phyloP scores from a whole-genome alignment of 2,113 vertebrate species.

The Shinisaurus crocodilurus region DNA sequence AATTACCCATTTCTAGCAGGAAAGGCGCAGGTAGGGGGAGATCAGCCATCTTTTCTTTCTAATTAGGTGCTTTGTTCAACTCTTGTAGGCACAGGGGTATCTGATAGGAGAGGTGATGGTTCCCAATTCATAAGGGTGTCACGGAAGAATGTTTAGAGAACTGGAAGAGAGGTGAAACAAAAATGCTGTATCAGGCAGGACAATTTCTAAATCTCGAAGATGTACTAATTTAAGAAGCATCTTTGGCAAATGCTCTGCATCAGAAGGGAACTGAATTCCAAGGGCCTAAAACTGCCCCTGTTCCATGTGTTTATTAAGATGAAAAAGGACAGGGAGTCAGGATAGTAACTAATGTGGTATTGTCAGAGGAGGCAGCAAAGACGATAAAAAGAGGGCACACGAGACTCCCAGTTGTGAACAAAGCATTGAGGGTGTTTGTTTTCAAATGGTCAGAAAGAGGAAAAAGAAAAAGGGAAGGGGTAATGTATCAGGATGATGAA shows the following conservation, averaged over 20 bases:
- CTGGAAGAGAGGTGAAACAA: background rate
- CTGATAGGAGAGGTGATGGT: constrained; percentile 24
- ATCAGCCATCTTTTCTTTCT: constrained; percentile 28
- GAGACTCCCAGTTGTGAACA: background rate
- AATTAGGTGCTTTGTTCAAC: constrained; percentile 49
- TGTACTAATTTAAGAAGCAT: fast-evolving
- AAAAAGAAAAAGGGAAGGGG: no score
- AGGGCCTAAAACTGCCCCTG: fast-evolving
- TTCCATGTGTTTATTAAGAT: background rate
- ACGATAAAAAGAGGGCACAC: fast-evolving
- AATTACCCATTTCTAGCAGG: background rate
- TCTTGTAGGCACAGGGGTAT: background rate
- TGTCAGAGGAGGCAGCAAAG: background rate
- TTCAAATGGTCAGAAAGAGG: fast-evolving
- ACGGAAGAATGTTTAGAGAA: background rate
- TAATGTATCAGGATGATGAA: background rate
- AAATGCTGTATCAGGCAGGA: fast-evolving
- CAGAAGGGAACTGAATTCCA: background rate
- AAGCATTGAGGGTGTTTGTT: background rate
- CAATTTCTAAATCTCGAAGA: background rate
- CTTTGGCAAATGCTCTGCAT: fast-evolving
- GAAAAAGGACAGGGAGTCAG: background rate
- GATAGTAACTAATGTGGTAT: fast-evolving
- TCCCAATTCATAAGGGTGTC: background rate
- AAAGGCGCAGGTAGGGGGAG: constrained; percentile 29